Evolutionary conservation across 2,797 vertebrate species (phyloP), one percentile per base, ranked within the genome.

Genomic region (Hozukius guyotensis): DNA sequence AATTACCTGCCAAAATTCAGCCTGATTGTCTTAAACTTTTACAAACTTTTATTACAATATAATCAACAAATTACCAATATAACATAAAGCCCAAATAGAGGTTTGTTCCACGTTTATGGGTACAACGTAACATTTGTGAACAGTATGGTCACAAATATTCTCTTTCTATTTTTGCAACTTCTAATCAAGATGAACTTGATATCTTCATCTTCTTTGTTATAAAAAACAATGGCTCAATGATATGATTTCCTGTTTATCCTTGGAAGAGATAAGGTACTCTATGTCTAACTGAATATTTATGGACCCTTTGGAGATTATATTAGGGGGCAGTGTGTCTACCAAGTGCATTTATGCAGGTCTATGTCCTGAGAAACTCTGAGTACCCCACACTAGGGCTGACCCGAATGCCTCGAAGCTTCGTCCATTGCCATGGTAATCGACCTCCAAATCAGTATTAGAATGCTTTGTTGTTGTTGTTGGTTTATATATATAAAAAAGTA

Each of bases 221-320:
- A 9, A 31, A 60, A 57, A 16, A 18, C n/a, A 38, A 38, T 60
- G 57, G 27, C 16, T 18, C 0, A n/a, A 38, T 38, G 11, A 64
- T 25, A 64, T 25, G 22, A 25, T 25, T 64, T 18, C 49, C 8
- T 52, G 8, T 52, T 14, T 52, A 8, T 52, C 10, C 20, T 63
- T 34, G 38, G 38, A 46, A 34, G 32, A 63, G 12, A 36, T 36
- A 36, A 63, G n/a, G 22, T 38, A 64, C 61, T 38, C 12, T 34
- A 59, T 59, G 59, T 61, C 3, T 12, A 32, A 32, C 10, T 16
- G 24, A 25, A 29, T 14, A 20, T 32, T 32, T 32, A 8, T 32
- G 59, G 59, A 2, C n/a, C 42, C 42, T 46, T 46, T 46, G 14
- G 0, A 16, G 42, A 46, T 22, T 0, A 34, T 34, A 32, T 62